Evolutionary conservation across 2,113 vertebrate genomes (phyloP).

Genomic region (Pteruthius melanotis): DNA sequence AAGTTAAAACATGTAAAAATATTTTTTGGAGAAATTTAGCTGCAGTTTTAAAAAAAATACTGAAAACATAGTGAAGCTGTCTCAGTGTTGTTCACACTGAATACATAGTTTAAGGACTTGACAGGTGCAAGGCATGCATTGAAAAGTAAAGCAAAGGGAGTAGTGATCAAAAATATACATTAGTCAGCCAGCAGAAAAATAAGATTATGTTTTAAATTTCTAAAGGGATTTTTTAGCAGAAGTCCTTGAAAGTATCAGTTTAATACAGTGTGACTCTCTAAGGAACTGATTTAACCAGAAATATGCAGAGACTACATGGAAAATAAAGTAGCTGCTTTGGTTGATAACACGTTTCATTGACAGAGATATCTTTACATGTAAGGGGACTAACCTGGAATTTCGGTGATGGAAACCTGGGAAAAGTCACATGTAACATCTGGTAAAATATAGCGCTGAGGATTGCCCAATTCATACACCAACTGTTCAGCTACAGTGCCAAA

Average conservation of each 20-base stretch:
- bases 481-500: slow-evolving; percentile 85
- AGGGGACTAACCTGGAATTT: slow-evolving; percentile 77
- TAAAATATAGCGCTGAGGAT: slow-evolving; percentile 80
- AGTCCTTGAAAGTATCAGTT: not conserved
- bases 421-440: slow-evolving; percentile 88
- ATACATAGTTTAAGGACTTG: not conserved
- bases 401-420: slow-evolving; percentile 78
- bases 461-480: slow-evolving; percentile 83
- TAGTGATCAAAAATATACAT: not conserved
- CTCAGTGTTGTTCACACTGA: not conserved
- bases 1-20: not conserved
- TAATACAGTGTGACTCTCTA: not conserved
- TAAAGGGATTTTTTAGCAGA: not conserved
- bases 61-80: not conserved
- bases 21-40: not conserved
- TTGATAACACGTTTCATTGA: not conserved
- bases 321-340: not conserved
- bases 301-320: not conserved
- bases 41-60: not conserved
- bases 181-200: not conserved
- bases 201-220: not conserved
- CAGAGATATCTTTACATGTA: not conserved
- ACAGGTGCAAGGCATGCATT: not conserved
- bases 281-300: not conserved
- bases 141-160: not conserved